These are phyloP conservation scores for Caenorhabditis tropicalis DNA, from an alignment of 1,140 invertebrate genomes.

Conservation along the genomic window DNA sequence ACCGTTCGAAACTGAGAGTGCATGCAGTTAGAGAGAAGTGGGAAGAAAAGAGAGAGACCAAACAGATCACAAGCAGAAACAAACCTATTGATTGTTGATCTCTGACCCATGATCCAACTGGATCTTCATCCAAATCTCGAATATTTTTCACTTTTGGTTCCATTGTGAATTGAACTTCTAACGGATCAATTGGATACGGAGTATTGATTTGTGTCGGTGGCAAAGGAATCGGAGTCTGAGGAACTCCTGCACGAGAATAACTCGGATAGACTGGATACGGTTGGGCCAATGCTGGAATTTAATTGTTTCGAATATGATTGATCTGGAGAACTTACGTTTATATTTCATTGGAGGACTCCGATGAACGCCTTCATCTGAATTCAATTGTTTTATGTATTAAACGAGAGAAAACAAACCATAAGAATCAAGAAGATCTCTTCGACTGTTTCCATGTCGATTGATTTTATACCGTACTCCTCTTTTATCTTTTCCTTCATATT, in stretches of 20 bases:
- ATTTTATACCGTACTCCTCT: constrained; percentile 35
- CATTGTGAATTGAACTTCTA: constrained; percentile 21
- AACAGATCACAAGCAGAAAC: background rate
- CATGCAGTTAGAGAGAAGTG: constrained; percentile 29
- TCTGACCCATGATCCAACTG: constrained; percentile 56
- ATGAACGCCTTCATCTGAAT: background rate
- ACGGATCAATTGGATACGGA: constrained; percentile 42
- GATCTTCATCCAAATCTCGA: constrained; percentile 54
- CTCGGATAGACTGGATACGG: constrained; percentile 39
- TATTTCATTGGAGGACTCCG: constrained; percentile 30
- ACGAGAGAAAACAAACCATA: constrained; percentile 13
- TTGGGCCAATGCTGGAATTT: background rate
- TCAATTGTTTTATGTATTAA: too few species aligned
- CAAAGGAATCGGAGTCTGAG: constrained; percentile 47
- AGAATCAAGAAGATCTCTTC: constrained; percentile 46
- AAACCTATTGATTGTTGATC: constrained; percentile 50
- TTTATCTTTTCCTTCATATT: constrained; percentile 62
- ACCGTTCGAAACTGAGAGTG: constrained; percentile 44
- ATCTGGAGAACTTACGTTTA: background rate
- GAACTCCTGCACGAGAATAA: constrained; percentile 46
- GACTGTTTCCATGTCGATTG: constrained; percentile 16
- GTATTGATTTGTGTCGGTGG: constrained; percentile 45
- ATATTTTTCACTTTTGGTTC: constrained; percentile 24
- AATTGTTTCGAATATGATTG: background rate
- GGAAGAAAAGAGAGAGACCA: constrained; percentile 20